A percentile compares a stretch with the other conserved stretches of the same genome.
phyloP scores from a whole-genome alignment of 1,140 invertebrate species.

The Colletes gigas region DNA sequence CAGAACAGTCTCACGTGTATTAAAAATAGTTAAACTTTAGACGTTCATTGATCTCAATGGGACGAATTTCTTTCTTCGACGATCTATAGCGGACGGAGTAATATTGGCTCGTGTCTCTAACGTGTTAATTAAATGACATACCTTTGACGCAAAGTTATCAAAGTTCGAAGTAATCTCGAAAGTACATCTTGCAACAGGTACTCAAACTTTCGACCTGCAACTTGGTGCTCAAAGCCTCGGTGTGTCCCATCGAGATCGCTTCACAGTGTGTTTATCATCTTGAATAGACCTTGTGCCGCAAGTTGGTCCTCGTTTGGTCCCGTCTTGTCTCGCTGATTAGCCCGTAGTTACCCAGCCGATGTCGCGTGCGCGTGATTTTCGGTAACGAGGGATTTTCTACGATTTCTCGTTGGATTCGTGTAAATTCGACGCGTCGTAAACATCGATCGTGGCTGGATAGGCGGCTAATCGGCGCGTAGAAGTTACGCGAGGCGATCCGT shows the following conservation, averaged over 20 bases:
- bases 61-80: no score
- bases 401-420: constrained; percentile 6
- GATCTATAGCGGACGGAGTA: no score
- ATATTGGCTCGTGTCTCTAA: no score
- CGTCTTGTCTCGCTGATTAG: no score
- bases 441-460: constrained; percentile 4
- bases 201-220: neutral
- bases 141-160: no score
- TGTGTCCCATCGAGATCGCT: neutral
- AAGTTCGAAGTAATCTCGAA: neutral
- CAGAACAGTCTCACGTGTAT: no score
- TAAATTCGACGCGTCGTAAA: constrained; percentile 16
- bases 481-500: neutral
- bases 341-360: no score
- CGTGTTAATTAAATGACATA: no score
- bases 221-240: neutral
- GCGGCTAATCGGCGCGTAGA: neutral
- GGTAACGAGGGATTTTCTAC: constrained; percentile 14
- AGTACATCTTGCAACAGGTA: neutral
- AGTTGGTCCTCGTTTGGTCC: no score
- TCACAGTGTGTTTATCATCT: neutral
- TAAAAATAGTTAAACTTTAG: no score
- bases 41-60: no score
- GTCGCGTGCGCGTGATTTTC: no score
- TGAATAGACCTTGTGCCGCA: neutral